Base-by-base conservation (phyloP, 1,140 invertebrate genomes). In the Harlomillsia oculata region DNA sequence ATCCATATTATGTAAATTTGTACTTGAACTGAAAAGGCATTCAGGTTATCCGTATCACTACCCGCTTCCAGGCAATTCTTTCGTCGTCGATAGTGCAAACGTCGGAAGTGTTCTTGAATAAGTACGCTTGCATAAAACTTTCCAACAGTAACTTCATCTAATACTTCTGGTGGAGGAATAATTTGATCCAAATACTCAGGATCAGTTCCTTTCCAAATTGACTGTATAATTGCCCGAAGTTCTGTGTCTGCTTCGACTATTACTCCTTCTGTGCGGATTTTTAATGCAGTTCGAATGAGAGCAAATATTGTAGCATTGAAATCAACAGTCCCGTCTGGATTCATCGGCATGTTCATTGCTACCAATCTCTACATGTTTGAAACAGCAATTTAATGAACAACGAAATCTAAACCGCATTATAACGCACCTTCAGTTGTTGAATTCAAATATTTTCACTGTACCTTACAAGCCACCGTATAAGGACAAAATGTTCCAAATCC, bases 81-180 rank as follows among this genome's bases (percentile, higher is more conserved):
- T 50, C 48, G 48, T 21, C 97, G 99, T 56, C 94, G 81, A 72
- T 98, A 98, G 74, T 99, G 99, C 73, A 98, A 99, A 67, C 94
- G 82, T 59, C 95, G 79, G 75, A 99, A 99, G 72, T 99, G 99
- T 72, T 99, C 97, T 76, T 99, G 97, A 70, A 99, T 99, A 8
- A 99, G 81, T 78, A 99, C 98, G 5, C 96, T 99, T n/a, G 97
- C 97, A 74, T 99, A 99, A 74, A 99, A 99, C 73, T 99, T 99
- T 43, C 97, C 97, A 1, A 99, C 96, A 0, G 97, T 99, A n/a
- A 99, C 95, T 74, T 99, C 97, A 73, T 99, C 96, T 70, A 97
- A 93, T 58, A 89, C 89, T 84, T 94, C 95, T 1, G 94, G 92
- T 14, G 96, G 96, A 20, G 97, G 96, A 1, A 99, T 92, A 14